These are phyloP conservation scores for Sternarchorhynchus goeldii DNA, from an alignment of 2,797 vertebrate genomes.

Conservation along the genomic window DNA sequence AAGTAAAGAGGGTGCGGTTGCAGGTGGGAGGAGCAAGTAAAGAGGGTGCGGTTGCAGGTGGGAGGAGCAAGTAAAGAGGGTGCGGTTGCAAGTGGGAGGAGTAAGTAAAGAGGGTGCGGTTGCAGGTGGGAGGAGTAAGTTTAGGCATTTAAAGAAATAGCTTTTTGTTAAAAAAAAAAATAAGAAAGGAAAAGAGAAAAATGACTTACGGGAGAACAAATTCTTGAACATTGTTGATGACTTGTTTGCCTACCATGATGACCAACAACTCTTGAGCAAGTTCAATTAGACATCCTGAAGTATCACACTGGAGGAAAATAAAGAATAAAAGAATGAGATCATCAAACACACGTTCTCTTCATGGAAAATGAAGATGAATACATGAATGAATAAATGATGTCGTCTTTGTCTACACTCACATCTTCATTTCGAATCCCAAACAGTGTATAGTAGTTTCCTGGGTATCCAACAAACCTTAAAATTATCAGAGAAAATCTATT, in stretches of 20 bases:
- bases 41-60: not conserved
- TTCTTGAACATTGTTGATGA: conserved; percentile 81
- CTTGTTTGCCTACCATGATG: conserved; percentile 84
- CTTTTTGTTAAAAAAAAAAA: not conserved
- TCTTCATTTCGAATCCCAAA: conserved; percentile 83
- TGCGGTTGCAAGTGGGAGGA: not conserved
- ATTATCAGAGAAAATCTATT: conserved; percentile 49
- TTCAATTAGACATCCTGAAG: conserved; percentile 79
- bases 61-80: not conserved
- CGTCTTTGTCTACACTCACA: conserved; percentile 61
- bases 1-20: not conserved
- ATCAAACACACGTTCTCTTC: conserved; percentile 11
- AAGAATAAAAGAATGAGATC: not conserved
- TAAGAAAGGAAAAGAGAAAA: not conserved
- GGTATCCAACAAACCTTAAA: conserved; percentile 79
- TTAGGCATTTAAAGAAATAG: not conserved
- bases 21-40: not conserved
- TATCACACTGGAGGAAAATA: conserved; percentile 70
- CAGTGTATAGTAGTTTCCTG: conserved; percentile 77
- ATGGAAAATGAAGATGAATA: not conserved
- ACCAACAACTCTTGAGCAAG: conserved; percentile 82
- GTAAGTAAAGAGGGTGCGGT: not conserved
- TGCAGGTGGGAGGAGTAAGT: not conserved
- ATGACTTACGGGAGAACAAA: conserved; percentile 77
- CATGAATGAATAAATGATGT: not conserved